Percentiles rank a stretch among this genome's conserved stretches.
Evolutionary conservation across 2,888 invertebrate species (phyloP).

Genomic region (Hermaeophaga mercurialis): DNA sequence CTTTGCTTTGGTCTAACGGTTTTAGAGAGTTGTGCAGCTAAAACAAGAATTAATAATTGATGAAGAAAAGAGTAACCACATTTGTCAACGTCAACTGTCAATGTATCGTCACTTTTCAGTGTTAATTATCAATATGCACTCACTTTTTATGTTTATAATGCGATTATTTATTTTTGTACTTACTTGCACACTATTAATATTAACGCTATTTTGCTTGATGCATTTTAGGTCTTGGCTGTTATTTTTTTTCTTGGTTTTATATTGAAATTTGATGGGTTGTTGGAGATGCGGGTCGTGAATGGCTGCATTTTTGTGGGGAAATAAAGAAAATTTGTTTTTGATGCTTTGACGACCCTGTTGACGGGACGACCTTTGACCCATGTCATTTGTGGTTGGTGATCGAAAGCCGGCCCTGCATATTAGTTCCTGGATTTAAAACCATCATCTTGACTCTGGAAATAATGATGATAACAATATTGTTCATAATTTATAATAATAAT

Average conservation of each 20-base stretch:
- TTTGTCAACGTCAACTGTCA: too few species aligned
- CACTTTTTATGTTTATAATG: too few species aligned
- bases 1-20: slow-evolving; percentile 43
- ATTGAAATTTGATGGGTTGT: slow-evolving; percentile 58
- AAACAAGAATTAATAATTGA: slow-evolving; percentile 7
- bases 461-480: too few species aligned
- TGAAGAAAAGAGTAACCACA: background rate
- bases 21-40: slow-evolving; percentile 31
- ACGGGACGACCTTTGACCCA: slow-evolving; percentile 64
- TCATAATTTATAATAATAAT: too few species aligned
- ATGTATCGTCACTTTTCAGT: too few species aligned
- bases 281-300: slow-evolving; percentile 52
- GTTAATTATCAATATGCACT: too few species aligned
- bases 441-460: slow-evolving; percentile 1
- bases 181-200: slow-evolving; percentile 38
- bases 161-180: too few species aligned
- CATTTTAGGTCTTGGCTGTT: slow-evolving; percentile 36
- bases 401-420: background rate
- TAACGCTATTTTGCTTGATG: slow-evolving; percentile 27
- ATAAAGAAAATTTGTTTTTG: slow-evolving; percentile 44
- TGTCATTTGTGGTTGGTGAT: slow-evolving; percentile 34
- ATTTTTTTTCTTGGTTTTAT: slow-evolving; percentile 51
- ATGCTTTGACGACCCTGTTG: slow-evolving; percentile 47
- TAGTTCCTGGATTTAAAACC: background rate
- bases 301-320: slow-evolving; percentile 28